These are phyloP conservation scores for Chaetops frenatus DNA, from an alignment of 2,113 vertebrate genomes.

Conservation along the genomic window DNA sequence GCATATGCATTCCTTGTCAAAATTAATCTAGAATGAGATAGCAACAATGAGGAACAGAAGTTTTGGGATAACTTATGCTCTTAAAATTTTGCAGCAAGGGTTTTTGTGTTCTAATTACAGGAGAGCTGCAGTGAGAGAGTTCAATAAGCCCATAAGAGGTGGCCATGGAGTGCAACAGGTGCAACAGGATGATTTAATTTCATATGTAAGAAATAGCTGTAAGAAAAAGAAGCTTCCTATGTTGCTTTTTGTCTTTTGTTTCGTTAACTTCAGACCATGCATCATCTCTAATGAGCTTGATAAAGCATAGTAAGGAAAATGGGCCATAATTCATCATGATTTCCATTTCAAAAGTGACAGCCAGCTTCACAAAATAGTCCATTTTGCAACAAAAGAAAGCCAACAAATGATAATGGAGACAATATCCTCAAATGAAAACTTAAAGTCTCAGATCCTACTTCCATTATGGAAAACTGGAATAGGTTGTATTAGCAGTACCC, in stretches of 20 bases:
- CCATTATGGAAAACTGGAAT: not conserved
- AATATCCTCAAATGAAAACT: not conserved
- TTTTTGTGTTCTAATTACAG: not conserved
- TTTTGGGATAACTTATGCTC: not conserved
- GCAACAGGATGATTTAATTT: constrained; percentile 12
- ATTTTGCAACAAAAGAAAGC: constrained; percentile 44
- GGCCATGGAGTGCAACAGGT: constrained; percentile 15
- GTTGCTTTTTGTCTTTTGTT: constrained; percentile 36
- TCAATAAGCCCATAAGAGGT: not conserved
- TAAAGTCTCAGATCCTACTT: not conserved
- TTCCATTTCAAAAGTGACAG: constrained; percentile 70
- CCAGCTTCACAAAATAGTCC: constrained; percentile 42
- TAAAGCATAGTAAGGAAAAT: constrained; percentile 70
- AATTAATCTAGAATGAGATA: not conserved
- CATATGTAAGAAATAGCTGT: constrained; percentile 1
- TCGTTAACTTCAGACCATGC: constrained; percentile 63
- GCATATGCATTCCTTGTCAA: not conserved
- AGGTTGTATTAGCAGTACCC: not conserved
- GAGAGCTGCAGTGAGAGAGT: not conserved
- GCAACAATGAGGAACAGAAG: not conserved
- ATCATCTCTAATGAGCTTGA: constrained; percentile 76
- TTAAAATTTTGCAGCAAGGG: not conserved
- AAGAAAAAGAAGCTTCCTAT: not conserved
- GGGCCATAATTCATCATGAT: constrained; percentile 67
- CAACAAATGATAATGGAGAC: not conserved